Evolutionary conservation across 2,797 vertebrate genomes (phyloP), one percentile per base, ranked within the genome.

Genomic region (Poeciliopsis turneri): DNA sequence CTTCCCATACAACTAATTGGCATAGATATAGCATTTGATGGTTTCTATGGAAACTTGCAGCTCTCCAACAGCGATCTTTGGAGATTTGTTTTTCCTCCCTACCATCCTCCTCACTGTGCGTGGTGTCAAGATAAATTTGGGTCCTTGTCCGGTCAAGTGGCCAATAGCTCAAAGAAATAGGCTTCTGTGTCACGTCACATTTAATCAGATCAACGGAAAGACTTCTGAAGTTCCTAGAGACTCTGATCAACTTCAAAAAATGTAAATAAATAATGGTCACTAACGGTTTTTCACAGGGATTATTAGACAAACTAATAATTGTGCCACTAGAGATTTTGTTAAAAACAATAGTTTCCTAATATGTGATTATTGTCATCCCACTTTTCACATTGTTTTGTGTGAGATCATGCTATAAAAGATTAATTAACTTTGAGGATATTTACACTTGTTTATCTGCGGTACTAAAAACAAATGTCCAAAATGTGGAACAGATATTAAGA

Each of bases 41-140:
- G 41, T 69, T 45, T 12, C 41, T 69, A 28, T 69, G 41, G 66
- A 43, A 12, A 45, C 25, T 16, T 28, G 2, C 68, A 70, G 25
- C 12, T 70, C 43, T 70, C 43, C n/a, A 46, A 45, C 43, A 46
- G 68, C 16, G 1, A 46, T n/a, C 68, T 45, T 70, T 45, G 25
- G 68, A 70, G 68, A 70, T 70, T 70, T 46, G 5, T 28, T 70
- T 70, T 46, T 28, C 25, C 68, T 46, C 13, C 13, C 41, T 46
- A 45, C 68, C 41, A 18, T 16, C 68, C 68, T n/a, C 41, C 41
- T 46, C n/a, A 3, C 12, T 70, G 68, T 28, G 25, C 12, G 15
- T 70, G 25, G 41, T 45, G 66, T 69, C 66, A 69, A 69, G n/a
- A 69, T 43, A 70, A n/a, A 70, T 70, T 70, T 70, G 68, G 41